Percentiles rank a stretch among this genome's conserved stretches.
Evolutionary conservation across 1,140 invertebrate genomes (phyloP).

Genomic region (Listronotus oregonensis): DNA sequence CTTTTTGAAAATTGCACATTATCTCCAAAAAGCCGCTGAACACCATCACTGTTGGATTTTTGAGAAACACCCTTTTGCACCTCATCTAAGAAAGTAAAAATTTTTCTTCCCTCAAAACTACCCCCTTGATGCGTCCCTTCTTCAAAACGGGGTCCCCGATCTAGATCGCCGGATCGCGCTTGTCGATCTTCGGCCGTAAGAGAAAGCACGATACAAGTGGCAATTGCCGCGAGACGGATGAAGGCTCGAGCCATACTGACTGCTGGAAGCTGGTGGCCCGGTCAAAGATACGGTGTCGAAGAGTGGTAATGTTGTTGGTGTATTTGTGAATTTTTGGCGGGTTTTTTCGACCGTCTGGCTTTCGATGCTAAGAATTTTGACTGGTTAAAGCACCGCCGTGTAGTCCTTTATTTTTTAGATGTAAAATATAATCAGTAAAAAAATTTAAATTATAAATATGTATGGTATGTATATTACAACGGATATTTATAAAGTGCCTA

Average conservation of each 20-base stretch:
- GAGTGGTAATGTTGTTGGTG: conserved; percentile 15
- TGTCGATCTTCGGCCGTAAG: conserved; percentile 42
- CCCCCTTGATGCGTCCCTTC: background rate
- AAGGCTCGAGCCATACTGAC: conserved; percentile 52
- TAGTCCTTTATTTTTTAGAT: too few species aligned
- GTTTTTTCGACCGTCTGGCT: conserved; percentile 4
- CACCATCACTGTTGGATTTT: background rate
- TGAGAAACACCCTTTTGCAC: background rate
- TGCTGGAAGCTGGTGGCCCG: conserved; percentile 1
- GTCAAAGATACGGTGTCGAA: conserved; percentile 16
- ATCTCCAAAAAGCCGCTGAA: too few species aligned
- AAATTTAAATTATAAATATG: too few species aligned
- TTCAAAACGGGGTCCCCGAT: conserved; percentile 41
- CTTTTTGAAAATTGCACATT: too few species aligned
- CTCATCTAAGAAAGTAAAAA: background rate
- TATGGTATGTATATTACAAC: too few species aligned
- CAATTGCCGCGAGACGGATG: conserved; percentile 42
- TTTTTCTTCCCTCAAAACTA: too few species aligned
- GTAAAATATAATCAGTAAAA: too few species aligned
- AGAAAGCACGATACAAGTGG: conserved; percentile 42
- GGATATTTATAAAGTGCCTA: too few species aligned
- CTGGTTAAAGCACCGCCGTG: too few species aligned
- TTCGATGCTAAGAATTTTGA: too few species aligned
- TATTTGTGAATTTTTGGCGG: conserved; percentile 28
- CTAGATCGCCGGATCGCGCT: conserved; percentile 43